Base-by-base conservation (phyloP, 2,797 vertebrate genomes). In the Anguilla pacifica region DNA sequence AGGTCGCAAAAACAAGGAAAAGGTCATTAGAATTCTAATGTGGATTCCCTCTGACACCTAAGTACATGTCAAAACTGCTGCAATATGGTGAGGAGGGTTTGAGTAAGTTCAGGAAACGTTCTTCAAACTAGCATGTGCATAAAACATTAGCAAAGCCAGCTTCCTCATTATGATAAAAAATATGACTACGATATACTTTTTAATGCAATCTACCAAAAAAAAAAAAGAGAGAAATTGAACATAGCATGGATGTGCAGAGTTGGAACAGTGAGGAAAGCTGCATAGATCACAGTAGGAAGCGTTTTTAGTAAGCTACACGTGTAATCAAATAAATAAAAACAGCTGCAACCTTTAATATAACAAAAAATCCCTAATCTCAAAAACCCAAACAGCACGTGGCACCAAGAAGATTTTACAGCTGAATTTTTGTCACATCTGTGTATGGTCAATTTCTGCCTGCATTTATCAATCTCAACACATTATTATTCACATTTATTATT, bases 1-100 rank as follows among this genome's bases (percentile, higher is more conserved):
- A 49, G 72, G 64, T 74, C 49, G 31, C 31, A 22, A 86, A 86
- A 22, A 86, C 57, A 64, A 43, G 84, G 57, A 59, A 2, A 31
- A 64, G 57, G 22, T 39, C 35, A 61, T 49, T 74, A 28, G 28
- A 86, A 86, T 79, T 85, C 67, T 88, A 79, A 43, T 6, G 46
- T 51, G 28, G 17, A 49, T 82, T 25, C 46, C 43, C 25, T 49
- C 11, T 49, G 51, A 49, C 43, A 82, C 46, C 46, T 51, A 49
- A 46, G 43, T 51, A 49, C 22, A 81, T 81, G 77, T 81, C 77
- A 81, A 81, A 35, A 82, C 46, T 49, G 19, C 43, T 49, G 43
- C 19, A 82, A 51, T 82, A 19, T 6, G 19, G 39, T 46, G 77
- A 82, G 43, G 79, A 22, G 3, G 35, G 74, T 79, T 43, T 79